Base-by-base conservation (phyloP, 2,888 invertebrate species). In the Catonia carolina region DNA sequence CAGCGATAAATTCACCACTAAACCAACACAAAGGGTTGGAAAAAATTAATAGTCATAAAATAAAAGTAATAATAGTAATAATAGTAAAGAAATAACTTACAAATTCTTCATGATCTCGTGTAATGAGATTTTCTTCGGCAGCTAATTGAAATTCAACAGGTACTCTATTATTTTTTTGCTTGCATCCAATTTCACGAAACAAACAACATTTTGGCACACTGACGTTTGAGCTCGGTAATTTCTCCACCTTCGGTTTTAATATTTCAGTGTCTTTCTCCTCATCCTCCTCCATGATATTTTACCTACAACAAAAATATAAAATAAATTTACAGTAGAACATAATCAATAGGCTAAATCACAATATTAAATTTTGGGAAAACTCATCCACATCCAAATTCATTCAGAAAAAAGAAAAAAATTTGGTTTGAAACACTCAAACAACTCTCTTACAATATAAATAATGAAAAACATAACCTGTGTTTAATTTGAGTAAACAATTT, bases 91-190 rank as follows among this genome's bases (percentile, higher is more conserved):
- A 33, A 33, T 36, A n/a, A 68, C 75, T 72, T 71, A 84, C 84
- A 74, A 81, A 75, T 71, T 82, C 83, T 66, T 78, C 76, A 62
- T 79, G 76, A 66, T 70, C 68, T 62, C 82, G 83, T 63, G 77
- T 73, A 15, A 84, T 78, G 60, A 85, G 75, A 63, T 79, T 78
- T 65, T 80, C 81, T 69, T 85, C 84, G n/a, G 84, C 84, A 61
- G 77, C 74, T 63, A 77, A 77, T 69, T 81, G 79, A 58, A 82
- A 74, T 42, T 79, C 78, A 52, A 56, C 56, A 2, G 67, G 57
- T 20, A 66, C 63, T 6, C 60, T 60, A 47, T 60, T 62, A 1
- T 52, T 61, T 49, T 56, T 60, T 22, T 47, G 45, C 41, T 42
- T 49, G 20, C 45, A 31, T 10, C 64, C 64, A 49, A 60, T 50